Base-by-base conservation (phyloP, 2,113 vertebrate species). In the Circaetus gallicus region DNA sequence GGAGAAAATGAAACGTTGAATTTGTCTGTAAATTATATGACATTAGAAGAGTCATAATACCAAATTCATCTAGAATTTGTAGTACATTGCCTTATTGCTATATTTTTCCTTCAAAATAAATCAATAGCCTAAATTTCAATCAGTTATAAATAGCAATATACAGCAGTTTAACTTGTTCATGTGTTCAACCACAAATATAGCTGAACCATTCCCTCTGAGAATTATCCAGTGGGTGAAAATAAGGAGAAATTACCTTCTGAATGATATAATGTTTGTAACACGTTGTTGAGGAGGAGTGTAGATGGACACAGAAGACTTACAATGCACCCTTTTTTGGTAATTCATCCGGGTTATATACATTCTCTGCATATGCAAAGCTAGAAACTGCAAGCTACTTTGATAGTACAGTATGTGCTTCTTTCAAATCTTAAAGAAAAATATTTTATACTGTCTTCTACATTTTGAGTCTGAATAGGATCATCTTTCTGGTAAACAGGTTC, bases 71-170 rank as follows among this genome's bases (percentile, higher is more conserved):
- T 49, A 28, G 52, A 66, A 52, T 65, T 86, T 73, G 2, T 55
- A 38, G 43, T 15, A 24, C 10, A 8, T 49, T 92, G 59, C 25
- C 89, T 82, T 93, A 61, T 31, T 91, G n/a, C 29, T 85, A 14
- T 77, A 36, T 58, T 96, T 95, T 85, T 93, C 69, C 74, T 89
- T 92, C 85, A 32, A 86, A 70, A 91, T 81, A 93, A 82, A 95
- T 84, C 76, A 56, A 26, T 47, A 85, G 61, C 34, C 52, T 71
- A 50, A 38, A 90, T 94, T 79, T 92, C 45, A 94, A 13, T 61
- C 22, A 40, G 7, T 82, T 72, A 3, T 42, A 59, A 76, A 6
- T 50, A 45, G n/a, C 25, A 43, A 20, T 67, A 61, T 69, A 62
- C 66, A 94, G n/a, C 32, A 74, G 52, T 81, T 93, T 72, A 86